Base-by-base conservation (phyloP, 2,797 vertebrate species). In the Bradypus variegatus region DNA sequence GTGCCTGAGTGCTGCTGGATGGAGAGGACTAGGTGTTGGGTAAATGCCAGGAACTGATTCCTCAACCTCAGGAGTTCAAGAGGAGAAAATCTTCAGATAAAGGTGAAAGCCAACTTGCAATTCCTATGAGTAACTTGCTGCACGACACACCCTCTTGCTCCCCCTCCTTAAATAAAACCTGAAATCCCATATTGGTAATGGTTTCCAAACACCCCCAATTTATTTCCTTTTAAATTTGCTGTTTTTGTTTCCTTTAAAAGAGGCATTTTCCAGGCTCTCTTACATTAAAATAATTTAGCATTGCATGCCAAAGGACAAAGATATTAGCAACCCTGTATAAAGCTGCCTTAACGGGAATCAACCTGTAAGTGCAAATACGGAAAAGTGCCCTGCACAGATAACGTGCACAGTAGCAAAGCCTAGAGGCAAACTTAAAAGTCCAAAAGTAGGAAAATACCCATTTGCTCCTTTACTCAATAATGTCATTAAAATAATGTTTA, bases 211-310 rank as follows among this genome's bases (percentile, higher is more conserved):
- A 82, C 48, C 60, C 41, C 31, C 58, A 27, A 23, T 48, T 76
- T 62, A 55, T 70, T 75, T 93, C 50, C 50, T 90, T 76, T 90
- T 67, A 75, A 50, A 53, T 62, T 31, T 78, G 64, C 19, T 80
- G 64, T 25, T 80, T 90, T 60, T 85, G 33, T 78, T 94, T 93
- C 82, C 72, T 83, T 94, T 75, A 69, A 80, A 93, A 84, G 48
- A 67, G 6, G 4, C 38, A 11, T 58, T 76, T 48, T n/a, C 38
- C 72, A 38, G 75, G 36, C 18, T 38, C 15, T 27, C 60, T 90
- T 77, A 53, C 48, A 69, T 64, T 76, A 58, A 73, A 62, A 75
- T 60, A 50, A 70, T 67, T 84, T 58, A 87, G 16, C 62, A 53
- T 3, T 69, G 31, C 33, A 14, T 50, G 29, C 50, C 31, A 55